Base-by-base conservation (phyloP, 2,888 invertebrate species). In the Blera fallax region DNA sequence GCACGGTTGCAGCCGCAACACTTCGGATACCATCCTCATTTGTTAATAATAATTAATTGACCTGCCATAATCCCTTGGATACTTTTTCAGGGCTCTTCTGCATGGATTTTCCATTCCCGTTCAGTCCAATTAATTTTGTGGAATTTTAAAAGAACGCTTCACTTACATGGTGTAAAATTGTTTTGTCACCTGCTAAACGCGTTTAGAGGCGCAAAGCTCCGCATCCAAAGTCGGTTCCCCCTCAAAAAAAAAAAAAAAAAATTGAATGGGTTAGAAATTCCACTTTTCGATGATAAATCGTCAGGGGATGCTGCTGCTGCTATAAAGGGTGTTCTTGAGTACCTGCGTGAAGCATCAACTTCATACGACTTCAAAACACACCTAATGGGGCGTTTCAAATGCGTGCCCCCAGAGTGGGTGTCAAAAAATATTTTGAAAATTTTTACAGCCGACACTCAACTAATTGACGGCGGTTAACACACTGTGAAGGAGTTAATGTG, bases 341-440 rank as follows among this genome's bases (percentile, higher is more conserved):
- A 67, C 64, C 80, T 70, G 37, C 18, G 45, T 58, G 60, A 65
- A 34, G 24, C 18, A 48, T 40, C 52, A 40, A 48, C 45, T 62
- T 60, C 73, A 58, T 62, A 56, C 40, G 70, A 52, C 65, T 37
- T 50, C 14, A 58, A 54, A 48, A 56, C 52, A 54, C 54, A 56
- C 52, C 64, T 80, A 70, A 80, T 84, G 74, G 84, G 80, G 70
- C 80, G 64, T 79, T 79, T 67, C 67, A 62, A 67, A 67, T 74
- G 73, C 40, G 62, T 32, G 34, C 29, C 43, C 74, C 67, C 73
- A 52, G 60, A 72, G 83, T 85, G 76, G 81, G 81, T 85, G 85
- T 81, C 72, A 67, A 77, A 81, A 83, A 81, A 74, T 81, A 81
- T 81, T 76, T 85, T 77, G 72, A 72, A 81, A 76, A 85, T 85